Evolutionary conservation across 2,797 vertebrate species (phyloP).

Genomic region (Knipowitschia caucasica): DNA sequence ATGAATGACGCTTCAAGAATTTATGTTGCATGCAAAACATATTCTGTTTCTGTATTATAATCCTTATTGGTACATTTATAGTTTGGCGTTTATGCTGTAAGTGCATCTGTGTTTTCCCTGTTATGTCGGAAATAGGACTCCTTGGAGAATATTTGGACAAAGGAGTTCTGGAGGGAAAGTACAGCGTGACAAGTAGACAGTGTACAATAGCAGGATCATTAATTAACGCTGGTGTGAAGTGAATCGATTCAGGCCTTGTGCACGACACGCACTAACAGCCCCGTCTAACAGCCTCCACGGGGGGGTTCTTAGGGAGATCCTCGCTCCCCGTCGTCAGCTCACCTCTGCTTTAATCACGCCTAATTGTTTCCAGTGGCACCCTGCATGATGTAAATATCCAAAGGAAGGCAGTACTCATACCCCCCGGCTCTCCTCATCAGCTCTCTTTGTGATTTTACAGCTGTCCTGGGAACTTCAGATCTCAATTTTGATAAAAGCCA

Average conservation of each 20-base stretch:
- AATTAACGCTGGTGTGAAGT: conserved; percentile 71
- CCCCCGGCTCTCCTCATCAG: conserved; percentile 46
- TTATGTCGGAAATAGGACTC: conserved; percentile 36
- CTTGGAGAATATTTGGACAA: conserved; percentile 20
- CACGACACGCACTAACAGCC: conserved; percentile 64
- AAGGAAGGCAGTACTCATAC: conserved; percentile 20
- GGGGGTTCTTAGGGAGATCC: conserved; percentile 20
- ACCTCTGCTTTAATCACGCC: conserved; percentile 71
- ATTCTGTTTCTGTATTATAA: conserved; percentile 65
- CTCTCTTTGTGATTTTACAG: conserved; percentile 36
- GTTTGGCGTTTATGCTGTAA: conserved; percentile 65
- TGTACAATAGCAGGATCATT: conserved; percentile 66
- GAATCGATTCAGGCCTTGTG: conserved; percentile 70
- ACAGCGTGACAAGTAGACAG: conserved; percentile 49
- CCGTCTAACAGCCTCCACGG: conserved; percentile 44
- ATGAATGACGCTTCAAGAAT: conserved; percentile 70
- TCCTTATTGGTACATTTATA: conserved; percentile 70
- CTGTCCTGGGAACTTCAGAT: conserved; percentile 19
- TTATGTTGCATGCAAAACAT: conserved; percentile 67
- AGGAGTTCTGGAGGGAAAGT: conserved; percentile 43
- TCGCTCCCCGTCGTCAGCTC: conserved; percentile 57
- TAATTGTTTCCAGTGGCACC: conserved; percentile 68
- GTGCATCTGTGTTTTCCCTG: conserved; percentile 51
- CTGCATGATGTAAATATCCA: conserved; percentile 47
- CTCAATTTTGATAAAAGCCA: conserved; percentile 4